Evolutionary conservation across 2,113 vertebrate species (phyloP).

Genomic region (Nyctibius bracteatus): DNA sequence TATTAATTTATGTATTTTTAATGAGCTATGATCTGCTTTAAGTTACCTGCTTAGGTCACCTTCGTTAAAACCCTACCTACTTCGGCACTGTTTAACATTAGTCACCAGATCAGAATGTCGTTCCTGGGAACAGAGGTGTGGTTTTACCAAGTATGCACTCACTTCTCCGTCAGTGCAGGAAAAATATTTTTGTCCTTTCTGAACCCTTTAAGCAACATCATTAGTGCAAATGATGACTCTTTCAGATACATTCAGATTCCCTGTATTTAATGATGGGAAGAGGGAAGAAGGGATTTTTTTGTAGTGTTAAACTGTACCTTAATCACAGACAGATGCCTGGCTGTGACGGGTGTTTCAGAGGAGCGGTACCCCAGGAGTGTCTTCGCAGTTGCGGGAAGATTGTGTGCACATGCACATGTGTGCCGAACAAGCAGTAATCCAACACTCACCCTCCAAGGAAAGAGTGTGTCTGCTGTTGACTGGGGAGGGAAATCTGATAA

Average conservation of each 20-base stretch:
- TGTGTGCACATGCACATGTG: accelerated
- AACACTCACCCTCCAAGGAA: background rate
- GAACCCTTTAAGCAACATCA: background rate
- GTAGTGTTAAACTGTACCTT: background rate
- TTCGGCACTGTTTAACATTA: background rate
- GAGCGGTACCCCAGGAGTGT: accelerated
- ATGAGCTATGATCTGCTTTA: background rate
- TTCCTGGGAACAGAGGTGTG: background rate
- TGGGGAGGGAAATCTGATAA: background rate
- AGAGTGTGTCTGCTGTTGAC: background rate
- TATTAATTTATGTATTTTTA: background rate
- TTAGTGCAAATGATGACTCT: background rate
- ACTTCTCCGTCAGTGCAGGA: accelerated
- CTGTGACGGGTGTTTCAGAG: background rate
- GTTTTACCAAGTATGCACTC: background rate
- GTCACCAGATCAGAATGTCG: background rate
- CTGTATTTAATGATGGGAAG: background rate
- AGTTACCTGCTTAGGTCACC: background rate
- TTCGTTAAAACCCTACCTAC: background rate
- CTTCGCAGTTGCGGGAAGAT: background rate
- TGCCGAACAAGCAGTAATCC: background rate
- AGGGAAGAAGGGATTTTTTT: background rate
- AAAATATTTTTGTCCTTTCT: background rate
- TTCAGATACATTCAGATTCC: background rate
- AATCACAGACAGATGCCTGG: background rate